Conservation (phyloP, 1,140 invertebrate species). For the Centruroides vittatus region DNA sequence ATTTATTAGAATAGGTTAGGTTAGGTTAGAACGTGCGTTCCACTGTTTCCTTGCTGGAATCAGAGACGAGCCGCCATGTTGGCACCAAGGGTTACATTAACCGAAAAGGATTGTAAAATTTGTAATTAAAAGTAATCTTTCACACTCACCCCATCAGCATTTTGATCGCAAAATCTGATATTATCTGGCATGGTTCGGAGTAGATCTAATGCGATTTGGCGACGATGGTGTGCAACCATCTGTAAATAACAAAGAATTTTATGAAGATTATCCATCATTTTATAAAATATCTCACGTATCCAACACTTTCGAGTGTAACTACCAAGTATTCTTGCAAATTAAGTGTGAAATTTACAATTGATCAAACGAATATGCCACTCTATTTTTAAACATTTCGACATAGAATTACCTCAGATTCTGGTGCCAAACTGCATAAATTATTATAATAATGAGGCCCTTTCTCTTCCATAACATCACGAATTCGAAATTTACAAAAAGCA, state of each 20-base stretch:
- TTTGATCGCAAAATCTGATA: constrained; percentile 32
- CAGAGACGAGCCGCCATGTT: too few species aligned
- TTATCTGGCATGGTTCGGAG: constrained; percentile 38
- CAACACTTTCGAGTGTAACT: not conserved
- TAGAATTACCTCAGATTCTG: constrained; percentile 33
- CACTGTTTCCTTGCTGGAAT: too few species aligned
- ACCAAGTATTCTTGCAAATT: not conserved
- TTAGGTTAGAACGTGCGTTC: too few species aligned
- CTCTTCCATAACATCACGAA: constrained; percentile 31
- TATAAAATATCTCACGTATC: not conserved
- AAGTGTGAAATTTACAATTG: not conserved
- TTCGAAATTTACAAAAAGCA: constrained; percentile 30
- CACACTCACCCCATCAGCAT: constrained; percentile 33
- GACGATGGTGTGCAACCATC: constrained; percentile 11
- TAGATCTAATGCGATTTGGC: constrained; percentile 38
- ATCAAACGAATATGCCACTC: not conserved
- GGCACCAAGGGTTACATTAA: too few species aligned
- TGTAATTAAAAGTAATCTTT: not conserved
- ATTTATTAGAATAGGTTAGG: too few species aligned
- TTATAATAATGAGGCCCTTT: constrained; percentile 38
- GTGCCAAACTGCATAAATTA: constrained; percentile 32
- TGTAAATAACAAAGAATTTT: not conserved
- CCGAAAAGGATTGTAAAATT: too few species aligned
- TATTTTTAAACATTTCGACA: not conserved
- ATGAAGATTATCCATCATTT: not conserved